Base-by-base conservation (phyloP, 2,797 vertebrate species). In the Cygnus olor region DNA sequence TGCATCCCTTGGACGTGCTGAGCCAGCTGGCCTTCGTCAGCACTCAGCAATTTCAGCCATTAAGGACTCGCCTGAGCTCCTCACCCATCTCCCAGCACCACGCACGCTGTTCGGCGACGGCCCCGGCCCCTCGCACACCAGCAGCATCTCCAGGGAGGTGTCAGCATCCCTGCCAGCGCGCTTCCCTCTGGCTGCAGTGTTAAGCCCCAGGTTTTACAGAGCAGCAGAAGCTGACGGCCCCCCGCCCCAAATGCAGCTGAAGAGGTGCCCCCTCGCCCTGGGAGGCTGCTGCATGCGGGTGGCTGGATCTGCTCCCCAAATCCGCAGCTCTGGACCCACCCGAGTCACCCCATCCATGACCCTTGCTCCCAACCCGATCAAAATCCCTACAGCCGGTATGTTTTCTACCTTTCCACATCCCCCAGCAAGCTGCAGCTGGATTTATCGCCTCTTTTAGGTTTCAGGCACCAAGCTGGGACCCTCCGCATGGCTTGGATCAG, bases 81-180 rank as follows among this genome's bases (percentile, higher is more conserved):
- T 56, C 47, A 21, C 22, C 53, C 68, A n/a, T 4, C 56, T 44
- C 49, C 4, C 3, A 3, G 4, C 53, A 47, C 22, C 19, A 54
- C 34, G 6, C 3, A 10, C 4, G 45, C 17, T 60, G 28, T 0
- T 0, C 5, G 22, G 66, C 1, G 40, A 61, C 76, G 66, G 76
- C 38, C 36, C 32, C 6, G 49, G 58, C 49, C 83, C 54, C 83
- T 57, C 30, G 11, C 3, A 63, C 1, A 2, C 66, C 44, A 2
- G 6, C 8, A 69, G 49, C 71, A 57, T 19, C 85, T 56, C 81
- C 2, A 1, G 27, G n/a, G 34, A 49, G 36, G 25, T 10, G 36
- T 28, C 1, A 49, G 40, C 68, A 80, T 70, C 81, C 89, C 40
- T 44, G 20, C 40, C 6, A 51, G 78, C 28, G 0, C 10, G 0